Evolutionary conservation across 2,888 invertebrate genomes (phyloP).

Genomic region (Neoaliturus tenellus): DNA sequence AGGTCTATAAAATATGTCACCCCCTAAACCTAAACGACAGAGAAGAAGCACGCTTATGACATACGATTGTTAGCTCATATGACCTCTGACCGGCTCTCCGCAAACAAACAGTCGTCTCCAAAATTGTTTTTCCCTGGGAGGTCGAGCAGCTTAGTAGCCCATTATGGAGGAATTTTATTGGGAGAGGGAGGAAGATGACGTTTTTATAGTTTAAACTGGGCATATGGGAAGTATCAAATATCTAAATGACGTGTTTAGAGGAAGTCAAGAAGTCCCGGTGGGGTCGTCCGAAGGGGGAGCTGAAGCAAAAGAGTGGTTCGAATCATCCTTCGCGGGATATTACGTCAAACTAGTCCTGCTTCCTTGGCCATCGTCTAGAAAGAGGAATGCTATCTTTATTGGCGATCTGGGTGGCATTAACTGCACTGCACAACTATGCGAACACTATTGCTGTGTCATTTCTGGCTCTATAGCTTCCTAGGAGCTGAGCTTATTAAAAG

Average conservation of each 20-base stretch:
- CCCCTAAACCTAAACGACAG: too few relatives aligned
- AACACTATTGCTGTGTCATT: neutral
- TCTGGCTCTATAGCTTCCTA: neutral
- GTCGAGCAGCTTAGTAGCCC: neutral
- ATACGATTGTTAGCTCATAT: too few relatives aligned
- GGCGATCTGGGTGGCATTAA: neutral
- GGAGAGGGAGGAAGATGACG: neutral
- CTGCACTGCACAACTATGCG: neutral
- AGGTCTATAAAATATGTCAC: too few relatives aligned
- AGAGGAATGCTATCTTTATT: neutral
- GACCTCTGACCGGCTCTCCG: too few relatives aligned
- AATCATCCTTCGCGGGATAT: too few relatives aligned
- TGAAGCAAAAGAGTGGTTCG: neutral
- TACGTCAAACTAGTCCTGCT: neutral
- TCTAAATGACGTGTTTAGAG: slow-evolving; percentile 25
- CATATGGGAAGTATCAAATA: slow-evolving; percentile 30
- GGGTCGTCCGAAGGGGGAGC: neutral
- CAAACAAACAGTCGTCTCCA: neutral
- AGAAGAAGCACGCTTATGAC: too few relatives aligned
- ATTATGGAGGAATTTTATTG: neutral
- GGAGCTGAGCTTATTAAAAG: neutral
- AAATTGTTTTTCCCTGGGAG: neutral
- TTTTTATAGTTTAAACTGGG: neutral
- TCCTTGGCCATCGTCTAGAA: neutral
- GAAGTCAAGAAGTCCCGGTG: slow-evolving; percentile 12